Conservation (phyloP, 1,140 invertebrate species). For the Zaprionus inermis region DNA sequence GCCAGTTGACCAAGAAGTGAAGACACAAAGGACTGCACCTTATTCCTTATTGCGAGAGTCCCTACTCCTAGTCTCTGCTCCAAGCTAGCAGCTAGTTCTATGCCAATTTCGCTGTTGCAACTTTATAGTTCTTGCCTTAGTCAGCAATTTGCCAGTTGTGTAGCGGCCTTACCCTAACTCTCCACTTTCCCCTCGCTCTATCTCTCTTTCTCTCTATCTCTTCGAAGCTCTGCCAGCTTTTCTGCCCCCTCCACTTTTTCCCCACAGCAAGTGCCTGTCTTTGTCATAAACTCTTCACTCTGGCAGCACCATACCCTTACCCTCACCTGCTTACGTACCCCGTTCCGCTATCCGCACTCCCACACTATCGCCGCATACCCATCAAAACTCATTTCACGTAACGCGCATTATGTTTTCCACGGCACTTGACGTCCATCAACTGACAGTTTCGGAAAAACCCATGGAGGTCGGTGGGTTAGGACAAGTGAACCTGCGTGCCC, state of each 20-base stretch:
- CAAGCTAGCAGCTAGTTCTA: not conserved
- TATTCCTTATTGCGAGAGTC: no score
- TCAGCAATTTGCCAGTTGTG: not conserved
- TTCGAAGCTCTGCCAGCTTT: no score
- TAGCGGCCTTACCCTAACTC: not conserved
- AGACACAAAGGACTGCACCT: no score
- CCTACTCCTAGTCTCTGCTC: no score
- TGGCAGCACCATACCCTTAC: not conserved
- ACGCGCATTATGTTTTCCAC: constrained; percentile 78
- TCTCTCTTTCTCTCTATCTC: not conserved
- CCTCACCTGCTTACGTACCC: not conserved
- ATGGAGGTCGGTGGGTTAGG: not conserved
- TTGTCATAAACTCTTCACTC: constrained; percentile 39
- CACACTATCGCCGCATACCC: constrained; percentile 29
- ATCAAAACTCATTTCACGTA: constrained; percentile 79
- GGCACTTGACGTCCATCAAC: constrained; percentile 74
- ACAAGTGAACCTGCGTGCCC: constrained; percentile 25
- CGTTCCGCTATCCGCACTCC: not conserved
- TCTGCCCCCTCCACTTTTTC: constrained; percentile 20
- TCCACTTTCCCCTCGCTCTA: not conserved
- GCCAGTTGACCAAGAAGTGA: no score
- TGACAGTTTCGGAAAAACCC: constrained; percentile 58
- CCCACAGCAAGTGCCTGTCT: constrained; percentile 48
- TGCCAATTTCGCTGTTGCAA: not conserved
- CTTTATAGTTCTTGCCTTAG: not conserved